phyloP scores from a whole-genome alignment of 2,113 vertebrate genomes.

The Vireo altiloquus region DNA sequence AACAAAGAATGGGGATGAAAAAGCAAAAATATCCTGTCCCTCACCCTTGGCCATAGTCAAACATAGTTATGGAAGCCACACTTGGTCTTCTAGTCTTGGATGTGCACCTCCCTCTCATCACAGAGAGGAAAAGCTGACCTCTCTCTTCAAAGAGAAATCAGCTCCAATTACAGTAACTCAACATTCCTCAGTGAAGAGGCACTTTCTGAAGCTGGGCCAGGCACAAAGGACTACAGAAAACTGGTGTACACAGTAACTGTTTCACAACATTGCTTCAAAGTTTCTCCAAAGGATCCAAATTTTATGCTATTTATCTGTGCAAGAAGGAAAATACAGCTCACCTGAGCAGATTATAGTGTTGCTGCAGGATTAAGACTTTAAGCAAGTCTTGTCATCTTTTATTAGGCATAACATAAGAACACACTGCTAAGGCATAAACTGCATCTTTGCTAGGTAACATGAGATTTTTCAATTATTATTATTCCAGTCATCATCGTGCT shows the following conservation, averaged over 20 bases:
- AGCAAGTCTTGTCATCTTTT: conserved; percentile 38
- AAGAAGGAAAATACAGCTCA: conserved; percentile 30
- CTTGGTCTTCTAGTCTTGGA: background rate
- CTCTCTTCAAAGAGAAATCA: background rate
- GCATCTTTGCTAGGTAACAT: conserved; percentile 26
- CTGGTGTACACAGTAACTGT: background rate
- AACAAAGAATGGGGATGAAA: background rate
- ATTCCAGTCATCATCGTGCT: background rate
- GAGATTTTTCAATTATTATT: conserved; percentile 27
- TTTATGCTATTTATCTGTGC: conserved; percentile 8
- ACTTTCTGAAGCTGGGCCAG: conserved; percentile 2
- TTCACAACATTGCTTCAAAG: background rate
- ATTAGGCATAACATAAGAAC: background rate
- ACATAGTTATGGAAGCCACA: rapidly evolving
- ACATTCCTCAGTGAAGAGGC: background rate
- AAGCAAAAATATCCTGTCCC: background rate
- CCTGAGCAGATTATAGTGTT: background rate
- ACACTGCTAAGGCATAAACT: background rate
- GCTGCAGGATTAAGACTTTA: conserved; percentile 36
- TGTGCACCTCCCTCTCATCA: background rate
- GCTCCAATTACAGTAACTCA: background rate
- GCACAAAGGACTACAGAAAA: background rate
- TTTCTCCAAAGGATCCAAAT: background rate
- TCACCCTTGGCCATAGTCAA: background rate
- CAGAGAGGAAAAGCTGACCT: background rate